phyloP scores from a whole-genome alignment of 1,140 invertebrate genomes.

The Habropoda laboriosa region DNA sequence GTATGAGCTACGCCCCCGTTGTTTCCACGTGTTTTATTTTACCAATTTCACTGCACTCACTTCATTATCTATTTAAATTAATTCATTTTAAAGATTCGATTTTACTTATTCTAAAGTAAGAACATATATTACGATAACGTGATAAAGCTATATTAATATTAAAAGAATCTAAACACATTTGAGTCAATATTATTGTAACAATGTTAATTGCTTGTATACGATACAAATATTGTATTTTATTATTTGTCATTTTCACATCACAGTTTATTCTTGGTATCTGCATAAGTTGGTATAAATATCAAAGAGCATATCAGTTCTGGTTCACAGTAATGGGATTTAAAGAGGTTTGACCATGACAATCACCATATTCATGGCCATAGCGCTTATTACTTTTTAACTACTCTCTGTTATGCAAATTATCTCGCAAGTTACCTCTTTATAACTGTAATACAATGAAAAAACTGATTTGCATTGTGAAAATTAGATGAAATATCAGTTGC shows the following conservation, averaged over 20 bases:
- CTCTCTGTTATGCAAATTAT: neutral
- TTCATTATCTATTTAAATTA: neutral
- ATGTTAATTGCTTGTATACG: neutral
- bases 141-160: neutral
- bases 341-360: conserved; percentile 10
- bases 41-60: accelerated
- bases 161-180: neutral
- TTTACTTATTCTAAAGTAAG: neutral
- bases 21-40: accelerated
- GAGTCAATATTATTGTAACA: neutral
- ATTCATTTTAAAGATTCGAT: neutral
- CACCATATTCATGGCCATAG: conserved; percentile 8
- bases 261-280: neutral
- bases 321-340: neutral
- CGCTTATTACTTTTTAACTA: neutral
- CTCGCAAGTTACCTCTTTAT: neutral
- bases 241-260: neutral
- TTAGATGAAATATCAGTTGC: too few relatives aligned
- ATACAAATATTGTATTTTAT: neutral
- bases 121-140: neutral
- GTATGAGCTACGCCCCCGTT: conserved; percentile 90
- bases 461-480: neutral
- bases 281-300: too few relatives aligned
- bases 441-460: neutral
- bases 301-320: neutral